These are phyloP conservation scores for Macrochelys suwanniensis DNA, from an alignment of 2,797 vertebrate species.

Conservation along the genomic window DNA sequence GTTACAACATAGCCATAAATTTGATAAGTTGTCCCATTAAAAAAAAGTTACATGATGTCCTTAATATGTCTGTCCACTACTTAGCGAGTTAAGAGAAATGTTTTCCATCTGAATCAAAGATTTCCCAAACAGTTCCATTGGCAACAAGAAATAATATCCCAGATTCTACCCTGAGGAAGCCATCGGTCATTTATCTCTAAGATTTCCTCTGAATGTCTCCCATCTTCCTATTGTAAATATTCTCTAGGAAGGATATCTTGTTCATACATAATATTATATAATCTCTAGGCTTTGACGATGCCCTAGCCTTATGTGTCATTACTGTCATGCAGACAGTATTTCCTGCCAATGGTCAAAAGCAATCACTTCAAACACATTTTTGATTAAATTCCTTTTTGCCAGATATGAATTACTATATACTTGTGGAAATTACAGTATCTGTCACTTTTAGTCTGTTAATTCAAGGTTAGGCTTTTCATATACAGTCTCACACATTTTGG, in stretches of 20 bases:
- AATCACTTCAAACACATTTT: slow-evolving; percentile 18
- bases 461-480: slow-evolving; percentile 37
- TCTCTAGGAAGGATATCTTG: neutral
- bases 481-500: slow-evolving; percentile 16
- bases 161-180: neutral
- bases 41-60: neutral
- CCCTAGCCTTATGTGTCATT: neutral
- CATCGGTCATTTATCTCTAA: neutral
- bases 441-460: slow-evolving; percentile 27
- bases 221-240: neutral
- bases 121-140: neutral
- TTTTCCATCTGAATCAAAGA: slow-evolving; percentile 20
- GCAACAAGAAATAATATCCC: neutral
- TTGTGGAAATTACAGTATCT: neutral
- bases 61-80: slow-evolving; percentile 17
- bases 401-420: neutral
- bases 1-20: neutral
- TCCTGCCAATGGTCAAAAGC: neutral
- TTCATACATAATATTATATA: neutral
- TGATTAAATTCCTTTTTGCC: slow-evolving; percentile 16
- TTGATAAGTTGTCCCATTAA: slow-evolving; percentile 9
- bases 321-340: slow-evolving; percentile 2
- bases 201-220: neutral
- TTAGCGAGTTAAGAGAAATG: neutral
- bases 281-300: neutral